Evolutionary conservation across 2,797 vertebrate species (phyloP).

Genomic region (Alosa sapidissima): DNA sequence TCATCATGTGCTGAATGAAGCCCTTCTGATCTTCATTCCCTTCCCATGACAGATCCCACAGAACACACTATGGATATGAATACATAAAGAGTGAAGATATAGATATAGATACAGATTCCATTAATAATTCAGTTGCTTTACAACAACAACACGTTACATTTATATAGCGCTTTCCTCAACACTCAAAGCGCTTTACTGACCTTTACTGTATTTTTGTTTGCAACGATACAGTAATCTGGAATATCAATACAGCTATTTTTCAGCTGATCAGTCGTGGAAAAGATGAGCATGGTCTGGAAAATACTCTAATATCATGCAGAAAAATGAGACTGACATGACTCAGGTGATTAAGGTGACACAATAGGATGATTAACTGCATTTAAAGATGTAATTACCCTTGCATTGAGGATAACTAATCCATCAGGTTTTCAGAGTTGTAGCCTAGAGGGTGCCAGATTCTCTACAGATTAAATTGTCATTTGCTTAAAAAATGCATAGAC

Average conservation of each 20-base stretch:
- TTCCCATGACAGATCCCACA: not conserved
- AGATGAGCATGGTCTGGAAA: not conserved
- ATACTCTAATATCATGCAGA: not conserved
- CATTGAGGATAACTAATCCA: not conserved
- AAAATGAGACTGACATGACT: not conserved
- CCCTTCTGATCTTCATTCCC: not conserved
- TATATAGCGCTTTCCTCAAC: too few species aligned
- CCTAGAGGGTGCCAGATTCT: not conserved
- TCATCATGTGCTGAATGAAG: not conserved
- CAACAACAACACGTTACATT: too few species aligned
- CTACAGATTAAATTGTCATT: slow-evolving; percentile 1
- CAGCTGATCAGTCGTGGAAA: not conserved
- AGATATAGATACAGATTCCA: not conserved
- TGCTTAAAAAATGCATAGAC: not conserved
- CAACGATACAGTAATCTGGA: not conserved
- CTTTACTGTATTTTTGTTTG: not conserved
- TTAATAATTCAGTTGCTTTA: not conserved
- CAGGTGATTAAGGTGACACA: slow-evolving; percentile 8
- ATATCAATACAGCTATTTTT: not conserved
- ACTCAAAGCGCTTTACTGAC: not conserved
- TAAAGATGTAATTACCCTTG: not conserved
- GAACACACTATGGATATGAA: not conserved
- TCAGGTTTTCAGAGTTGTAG: not conserved
- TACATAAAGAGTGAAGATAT: not conserved
- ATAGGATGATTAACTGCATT: not conserved